Base-by-base conservation (phyloP, 2,797 vertebrate genomes). In the Acrossocheilus wenchowensis region DNA sequence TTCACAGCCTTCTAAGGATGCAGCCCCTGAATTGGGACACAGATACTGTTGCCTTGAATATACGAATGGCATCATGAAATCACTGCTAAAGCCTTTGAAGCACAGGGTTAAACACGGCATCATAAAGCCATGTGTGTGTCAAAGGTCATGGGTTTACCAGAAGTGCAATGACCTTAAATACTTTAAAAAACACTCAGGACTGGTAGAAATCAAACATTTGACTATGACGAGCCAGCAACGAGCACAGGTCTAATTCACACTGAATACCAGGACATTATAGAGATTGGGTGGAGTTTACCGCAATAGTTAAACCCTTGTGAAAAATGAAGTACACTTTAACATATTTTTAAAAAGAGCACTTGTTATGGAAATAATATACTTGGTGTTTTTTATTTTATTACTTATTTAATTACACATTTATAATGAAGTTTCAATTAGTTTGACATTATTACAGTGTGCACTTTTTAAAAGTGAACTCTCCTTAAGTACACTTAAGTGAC, bases 111-210 rank as follows among this genome's bases (percentile, higher is more conserved):
- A 64, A 66, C 12, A 26, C 6, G 8, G 71, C n/a, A 43, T 84
- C 41, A 50, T 30, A 77, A 75, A 83, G 30, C 57, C 54, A 17
- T 30, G 26, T 72, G 57, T 83, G 5, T 74, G 52, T 83, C 57
- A 74, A 15, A 84, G 57, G 72, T 84, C 30, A 84, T 75, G 9
- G 72, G 72, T 84, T 43, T 30, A 66, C 17, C 43, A 36, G 30
- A 57, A 83, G 43, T 57, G 30, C 30, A 66, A 26, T 77, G 82
- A 66, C 72, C 57, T 14, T 77, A 48, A 72, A 66, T 34, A 71
- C 36, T 77, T 54, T 14, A 62, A 74, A 78, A 43, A 69, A 78
- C 45, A 69, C 45, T 26, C 34, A 52, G 83, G 57, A 84, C 23
- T 66, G 30, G 48, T 78, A 41, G 21, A 84, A 68, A 84, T 52